Evolutionary conservation across 2,113 vertebrate species (phyloP), one percentile per base, ranked within the genome.

Genomic region (Sialia sialis): DNA sequence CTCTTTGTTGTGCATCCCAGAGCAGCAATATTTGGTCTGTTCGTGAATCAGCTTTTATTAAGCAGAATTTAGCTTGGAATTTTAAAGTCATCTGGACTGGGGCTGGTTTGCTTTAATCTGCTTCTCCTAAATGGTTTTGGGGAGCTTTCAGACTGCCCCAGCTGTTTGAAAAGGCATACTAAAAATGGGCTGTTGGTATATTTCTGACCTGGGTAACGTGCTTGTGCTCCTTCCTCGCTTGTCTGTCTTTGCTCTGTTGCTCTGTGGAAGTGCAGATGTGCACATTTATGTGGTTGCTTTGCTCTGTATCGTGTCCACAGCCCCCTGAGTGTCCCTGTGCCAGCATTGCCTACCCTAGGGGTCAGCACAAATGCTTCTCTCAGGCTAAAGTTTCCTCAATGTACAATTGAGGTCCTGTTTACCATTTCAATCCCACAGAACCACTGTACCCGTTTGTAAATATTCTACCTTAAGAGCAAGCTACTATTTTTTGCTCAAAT

Each of bases 1-100:
- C 30, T 94, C 89, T 82, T 90, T 91, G 78, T 85, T 88, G 79
- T 49, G 63, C 87, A 68, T 97, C 87, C 81, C 92, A 82, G 52
- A 95, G 44, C 78, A 66, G 83, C 85, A 76, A 39, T 96, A 89
- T 87, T 89, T 70, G 82, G 51, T 92, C 90, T 96, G 92, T 86
- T 90, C 14, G 13, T 77, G 94, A 85, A 90, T 94, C 90, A 81
- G 79, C 75, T 84, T 92, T 93, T 77, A 66, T 69, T 66, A 74
- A 94, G 41, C 43, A 48, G 46, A 43, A 83, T 91, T 90, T 88
- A 86, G 58, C 18, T 59, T 77, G 67, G 88, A 93, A 67, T 95
- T 62, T 83, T 69, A n/a, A 85, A 90, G 46, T 26, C 38, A 83
- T 70, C 59, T 77, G 46, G 39, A 38, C 51, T 6, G 6, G 30